These are phyloP conservation scores for Hipparchia sbordonii DNA, from an alignment of 2,888 invertebrate species.

Conservation along the genomic window DNA sequence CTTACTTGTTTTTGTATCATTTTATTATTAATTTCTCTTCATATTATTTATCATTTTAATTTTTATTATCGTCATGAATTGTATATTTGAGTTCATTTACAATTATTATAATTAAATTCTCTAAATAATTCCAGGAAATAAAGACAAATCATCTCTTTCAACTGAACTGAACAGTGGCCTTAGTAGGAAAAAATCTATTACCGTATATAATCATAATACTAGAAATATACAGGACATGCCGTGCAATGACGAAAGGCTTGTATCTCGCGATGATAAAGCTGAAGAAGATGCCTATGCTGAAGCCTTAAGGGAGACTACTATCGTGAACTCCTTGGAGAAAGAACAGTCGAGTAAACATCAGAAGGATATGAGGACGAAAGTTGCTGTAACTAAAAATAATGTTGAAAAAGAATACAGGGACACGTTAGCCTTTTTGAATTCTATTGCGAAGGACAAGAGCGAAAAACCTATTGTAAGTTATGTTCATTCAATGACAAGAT, in stretches of 20 bases:
- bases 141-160: constrained; percentile 48
- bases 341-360: constrained; percentile 53
- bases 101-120: too few species aligned
- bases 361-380: constrained; percentile 61
- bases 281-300: constrained; percentile 71
- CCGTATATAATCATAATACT: constrained; percentile 69
- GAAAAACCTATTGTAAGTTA: constrained; percentile 61
- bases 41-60: too few species aligned
- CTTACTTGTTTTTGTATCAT: too few species aligned
- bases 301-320: constrained; percentile 60
- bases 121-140: constrained; percentile 27
- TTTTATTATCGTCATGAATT: too few species aligned
- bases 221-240: constrained; percentile 58
- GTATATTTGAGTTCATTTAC: too few species aligned
- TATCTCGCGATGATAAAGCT: constrained; percentile 54
- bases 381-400: constrained; percentile 86
- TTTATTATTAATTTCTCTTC: too few species aligned
- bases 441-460: constrained; percentile 61
- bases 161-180: constrained; percentile 43
- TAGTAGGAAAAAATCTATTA: constrained; percentile 57
- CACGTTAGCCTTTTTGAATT: constrained; percentile 70
- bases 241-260: constrained; percentile 51
- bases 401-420: constrained; percentile 75
- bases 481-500: not conserved
- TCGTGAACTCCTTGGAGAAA: constrained; percentile 42